Conservation (phyloP, 2,888 invertebrate species). For the Cybosia mesomella region DNA sequence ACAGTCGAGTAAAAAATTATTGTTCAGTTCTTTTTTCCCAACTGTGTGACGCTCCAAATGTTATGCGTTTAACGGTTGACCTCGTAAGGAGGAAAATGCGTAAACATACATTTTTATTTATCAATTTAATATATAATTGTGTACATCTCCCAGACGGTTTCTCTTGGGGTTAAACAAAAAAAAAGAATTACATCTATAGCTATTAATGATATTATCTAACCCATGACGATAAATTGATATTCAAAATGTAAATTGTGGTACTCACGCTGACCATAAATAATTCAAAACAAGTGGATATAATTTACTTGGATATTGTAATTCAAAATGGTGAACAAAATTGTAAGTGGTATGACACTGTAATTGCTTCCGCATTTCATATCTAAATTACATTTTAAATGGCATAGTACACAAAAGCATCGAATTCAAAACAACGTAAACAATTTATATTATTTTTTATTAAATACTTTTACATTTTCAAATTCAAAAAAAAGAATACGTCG, state of each 20-base stretch:
- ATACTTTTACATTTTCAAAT: neutral
- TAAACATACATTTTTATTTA: too few species aligned
- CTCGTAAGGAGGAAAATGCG: too few species aligned
- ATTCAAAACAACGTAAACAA: neutral
- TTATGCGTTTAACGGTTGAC: too few species aligned
- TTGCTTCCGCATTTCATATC: conserved; percentile 15
- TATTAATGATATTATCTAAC: neutral
- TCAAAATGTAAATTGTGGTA: neutral
- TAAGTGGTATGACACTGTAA: conserved; percentile 12
- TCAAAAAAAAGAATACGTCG: neutral
- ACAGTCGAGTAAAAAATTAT: too few species aligned
- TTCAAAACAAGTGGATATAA: neutral
- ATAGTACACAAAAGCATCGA: neutral
- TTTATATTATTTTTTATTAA: neutral
- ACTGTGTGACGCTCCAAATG: too few species aligned
- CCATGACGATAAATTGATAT: neutral
- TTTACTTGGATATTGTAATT: neutral
- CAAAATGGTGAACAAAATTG: conserved; percentile 2
- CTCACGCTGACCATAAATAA: neutral
- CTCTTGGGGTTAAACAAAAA: too few species aligned
- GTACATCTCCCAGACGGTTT: too few species aligned
- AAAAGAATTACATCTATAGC: too few species aligned
- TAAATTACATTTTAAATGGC: conserved; percentile 14
- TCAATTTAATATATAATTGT: too few species aligned
- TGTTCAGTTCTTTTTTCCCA: too few species aligned